Percentiles rank a stretch among this genome's conserved stretches.
phyloP scores from a whole-genome alignment of 2,888 invertebrate species.

The Ptycholaimellus sp. region DNA sequence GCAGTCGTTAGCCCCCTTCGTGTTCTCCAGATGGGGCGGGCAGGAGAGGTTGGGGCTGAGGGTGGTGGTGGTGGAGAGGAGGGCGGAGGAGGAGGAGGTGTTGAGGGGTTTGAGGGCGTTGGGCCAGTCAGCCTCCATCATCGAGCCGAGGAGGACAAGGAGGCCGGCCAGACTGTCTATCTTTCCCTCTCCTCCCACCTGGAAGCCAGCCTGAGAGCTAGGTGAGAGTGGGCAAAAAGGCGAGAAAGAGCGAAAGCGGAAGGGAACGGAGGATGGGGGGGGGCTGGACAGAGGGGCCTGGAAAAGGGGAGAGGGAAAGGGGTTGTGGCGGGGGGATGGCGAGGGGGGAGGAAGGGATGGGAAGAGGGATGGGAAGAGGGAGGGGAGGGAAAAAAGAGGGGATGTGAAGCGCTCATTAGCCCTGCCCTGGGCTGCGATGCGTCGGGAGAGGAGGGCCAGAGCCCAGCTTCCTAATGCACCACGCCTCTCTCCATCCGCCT shows the following conservation, averaged over 20 bases:
- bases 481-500: too few relatives aligned
- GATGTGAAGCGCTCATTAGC: too few relatives aligned
- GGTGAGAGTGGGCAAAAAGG: neutral
- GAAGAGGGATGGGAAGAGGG: neutral
- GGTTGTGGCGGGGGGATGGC: neutral
- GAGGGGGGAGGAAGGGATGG: neutral
- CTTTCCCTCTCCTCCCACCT: neutral
- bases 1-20: neutral
- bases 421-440: too few relatives aligned
- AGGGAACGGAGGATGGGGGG: neutral
- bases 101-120: neutral
- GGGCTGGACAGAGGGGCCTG: neutral
- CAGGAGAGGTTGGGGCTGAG: neutral
- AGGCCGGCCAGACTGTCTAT: constrained; percentile 4
- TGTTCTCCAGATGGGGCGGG: neutral
- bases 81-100: too few relatives aligned
- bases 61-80: too few relatives aligned
- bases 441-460: too few relatives aligned
- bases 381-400: too few relatives aligned
- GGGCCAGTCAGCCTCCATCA: too few relatives aligned
- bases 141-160: neutral
- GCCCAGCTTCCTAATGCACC: too few relatives aligned
- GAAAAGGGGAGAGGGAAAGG: constrained; percentile 1
- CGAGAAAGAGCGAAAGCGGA: constrained; percentile 1
- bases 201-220: neutral